phyloP scores from a whole-genome alignment of 1,140 invertebrate species.

The Theocolax elegans region DNA sequence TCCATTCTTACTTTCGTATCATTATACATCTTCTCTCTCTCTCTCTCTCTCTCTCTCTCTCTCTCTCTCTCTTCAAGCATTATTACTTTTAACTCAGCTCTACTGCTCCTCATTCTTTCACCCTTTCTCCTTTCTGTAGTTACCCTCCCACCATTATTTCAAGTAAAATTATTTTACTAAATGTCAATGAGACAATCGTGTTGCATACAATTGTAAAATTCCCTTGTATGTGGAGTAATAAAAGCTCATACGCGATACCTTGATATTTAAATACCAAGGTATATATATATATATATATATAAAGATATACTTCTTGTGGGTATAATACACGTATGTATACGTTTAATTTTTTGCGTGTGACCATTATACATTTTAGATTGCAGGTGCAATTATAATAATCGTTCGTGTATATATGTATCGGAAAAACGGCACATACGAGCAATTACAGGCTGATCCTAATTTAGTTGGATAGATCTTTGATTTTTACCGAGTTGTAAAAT shows the following conservation, averaged over 20 bases:
- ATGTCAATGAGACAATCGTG: no score
- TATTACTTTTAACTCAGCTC: not conserved
- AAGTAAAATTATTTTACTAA: no score
- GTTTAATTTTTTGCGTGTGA: conserved; percentile 4
- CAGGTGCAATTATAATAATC: not conserved
- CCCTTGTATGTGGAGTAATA: not conserved
- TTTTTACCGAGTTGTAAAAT: no score
- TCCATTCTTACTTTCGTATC: conserved; percentile 15
- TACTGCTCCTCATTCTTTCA: not conserved
- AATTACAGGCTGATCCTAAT: not conserved
- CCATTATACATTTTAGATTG: not conserved
- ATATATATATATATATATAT: no score
- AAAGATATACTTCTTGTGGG: not conserved
- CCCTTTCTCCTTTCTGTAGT: not conserved
- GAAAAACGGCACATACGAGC: not conserved
- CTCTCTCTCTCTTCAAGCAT: not conserved
- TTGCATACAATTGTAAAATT: conserved; percentile 1
- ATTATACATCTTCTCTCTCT: conserved; percentile 19
- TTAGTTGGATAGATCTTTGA: no score
- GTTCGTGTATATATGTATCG: not conserved
- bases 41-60: not conserved
- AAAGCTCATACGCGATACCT: not conserved
- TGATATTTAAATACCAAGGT: not conserved
- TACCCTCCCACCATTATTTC: no score
- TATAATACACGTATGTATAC: no score